Evolutionary conservation across 1,140 invertebrate genomes (phyloP).

Genomic region (Maconellicoccus hirsutus): DNA sequence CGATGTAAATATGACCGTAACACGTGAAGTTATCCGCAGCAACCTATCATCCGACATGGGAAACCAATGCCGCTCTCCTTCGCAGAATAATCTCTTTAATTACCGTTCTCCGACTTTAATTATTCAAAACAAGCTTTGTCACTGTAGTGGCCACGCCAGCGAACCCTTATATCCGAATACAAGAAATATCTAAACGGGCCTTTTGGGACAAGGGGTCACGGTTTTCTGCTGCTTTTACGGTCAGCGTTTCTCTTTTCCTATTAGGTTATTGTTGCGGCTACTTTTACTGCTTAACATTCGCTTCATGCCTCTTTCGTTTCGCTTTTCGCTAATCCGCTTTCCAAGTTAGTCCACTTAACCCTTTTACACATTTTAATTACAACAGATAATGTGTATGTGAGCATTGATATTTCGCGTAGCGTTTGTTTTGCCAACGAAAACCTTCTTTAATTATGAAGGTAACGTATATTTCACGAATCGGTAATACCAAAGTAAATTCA

Average conservation of each 20-base stretch:
- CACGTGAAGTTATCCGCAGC: background rate
- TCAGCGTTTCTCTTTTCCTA: background rate
- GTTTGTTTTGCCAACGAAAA: background rate
- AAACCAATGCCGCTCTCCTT: background rate
- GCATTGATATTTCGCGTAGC: slow-evolving; percentile 12
- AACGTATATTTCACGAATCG: too few species aligned
- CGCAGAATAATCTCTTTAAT: slow-evolving; percentile 4
- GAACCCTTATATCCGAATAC: background rate
- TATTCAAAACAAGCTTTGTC: slow-evolving; percentile 9
- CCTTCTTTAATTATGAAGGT: too few species aligned
- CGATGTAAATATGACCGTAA: background rate
- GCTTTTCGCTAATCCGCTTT: slow-evolving; percentile 7
- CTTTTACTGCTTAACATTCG: slow-evolving; percentile 15
- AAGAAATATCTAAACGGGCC: slow-evolving; percentile 1
- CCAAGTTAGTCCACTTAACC: slow-evolving; percentile 19
- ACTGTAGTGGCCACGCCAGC: background rate
- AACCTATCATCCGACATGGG: slow-evolving; percentile 2
- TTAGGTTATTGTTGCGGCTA: slow-evolving; percentile 13
- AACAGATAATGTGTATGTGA: slow-evolving; percentile 3
- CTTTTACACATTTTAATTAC: slow-evolving; percentile 19
- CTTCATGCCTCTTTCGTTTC: slow-evolving; percentile 5
- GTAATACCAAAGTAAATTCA: too few species aligned
- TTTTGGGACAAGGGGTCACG: slow-evolving; percentile 11
- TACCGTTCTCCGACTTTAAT: background rate
- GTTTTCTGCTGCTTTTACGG: background rate